Evolutionary conservation across 2,888 invertebrate species (phyloP).

Genomic region (Vanessa cardui): DNA sequence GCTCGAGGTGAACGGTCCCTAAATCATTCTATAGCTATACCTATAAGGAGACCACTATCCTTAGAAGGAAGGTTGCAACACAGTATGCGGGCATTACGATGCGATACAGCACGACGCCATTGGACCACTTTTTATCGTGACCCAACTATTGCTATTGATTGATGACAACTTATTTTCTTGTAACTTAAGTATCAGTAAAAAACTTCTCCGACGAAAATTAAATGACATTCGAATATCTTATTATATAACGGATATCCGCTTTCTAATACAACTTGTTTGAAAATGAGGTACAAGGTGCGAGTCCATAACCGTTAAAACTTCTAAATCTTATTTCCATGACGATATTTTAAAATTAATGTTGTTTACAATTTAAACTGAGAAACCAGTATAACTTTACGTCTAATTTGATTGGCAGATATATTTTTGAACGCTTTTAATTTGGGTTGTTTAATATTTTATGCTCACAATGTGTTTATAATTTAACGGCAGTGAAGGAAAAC

Average conservation of each 20-base stretch:
- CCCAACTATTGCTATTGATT: slow-evolving; percentile 18
- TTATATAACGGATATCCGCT: slow-evolving; percentile 1
- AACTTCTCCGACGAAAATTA: neutral
- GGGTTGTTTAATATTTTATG: too few relatives aligned
- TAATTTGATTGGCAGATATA: too few relatives aligned
- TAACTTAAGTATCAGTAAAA: slow-evolving; percentile 1
- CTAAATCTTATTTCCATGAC: too few relatives aligned
- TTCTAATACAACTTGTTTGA: neutral
- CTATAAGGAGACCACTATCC: slow-evolving; percentile 52
- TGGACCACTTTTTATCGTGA: slow-evolving; percentile 49
- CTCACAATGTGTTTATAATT: too few relatives aligned
- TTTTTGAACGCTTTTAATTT: too few relatives aligned
- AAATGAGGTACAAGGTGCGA: too few relatives aligned
- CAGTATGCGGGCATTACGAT: slow-evolving; percentile 41
- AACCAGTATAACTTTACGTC: too few relatives aligned
- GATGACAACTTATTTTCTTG: slow-evolving; percentile 21
- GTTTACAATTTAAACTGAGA: too few relatives aligned
- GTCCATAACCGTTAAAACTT: too few relatives aligned
- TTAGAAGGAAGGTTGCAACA: slow-evolving; percentile 70
- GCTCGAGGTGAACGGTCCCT: slow-evolving; percentile 71
- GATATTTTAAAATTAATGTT: too few relatives aligned
- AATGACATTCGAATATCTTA: neutral
- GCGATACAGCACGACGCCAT: slow-evolving; percentile 40
- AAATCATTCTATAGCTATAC: slow-evolving; percentile 54
- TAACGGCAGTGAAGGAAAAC: too few relatives aligned